These are phyloP conservation scores for Melanargia galathea DNA, from an alignment of 2,888 invertebrate species.

Conservation along the genomic window DNA sequence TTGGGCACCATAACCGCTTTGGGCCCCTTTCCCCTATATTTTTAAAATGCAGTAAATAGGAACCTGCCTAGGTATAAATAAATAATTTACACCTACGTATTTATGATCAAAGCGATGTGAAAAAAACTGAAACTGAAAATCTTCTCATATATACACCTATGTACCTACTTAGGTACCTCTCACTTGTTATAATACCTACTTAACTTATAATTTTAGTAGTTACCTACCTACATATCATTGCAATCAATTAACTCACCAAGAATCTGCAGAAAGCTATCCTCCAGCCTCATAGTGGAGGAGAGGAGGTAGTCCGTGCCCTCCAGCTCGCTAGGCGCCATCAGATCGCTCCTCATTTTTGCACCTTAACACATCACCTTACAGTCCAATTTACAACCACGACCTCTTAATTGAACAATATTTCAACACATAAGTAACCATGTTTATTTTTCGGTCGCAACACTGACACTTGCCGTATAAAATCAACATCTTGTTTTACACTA, in stretches of 20 bases:
- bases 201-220: too few relatives aligned
- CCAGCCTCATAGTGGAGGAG: slow-evolving; percentile 83
- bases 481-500: slow-evolving; percentile 10
- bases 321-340: slow-evolving; percentile 79
- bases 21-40: too few relatives aligned
- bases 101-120: too few relatives aligned
- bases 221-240: not conserved
- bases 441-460: slow-evolving; percentile 25
- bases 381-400: slow-evolving; percentile 47
- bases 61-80: too few relatives aligned
- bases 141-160: too few relatives aligned
- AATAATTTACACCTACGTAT: too few relatives aligned
- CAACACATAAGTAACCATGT: slow-evolving; percentile 28
- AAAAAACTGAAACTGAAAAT: too few relatives aligned
- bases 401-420: slow-evolving; percentile 13
- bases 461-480: slow-evolving; percentile 13
- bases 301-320: slow-evolving; percentile 84
- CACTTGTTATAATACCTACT: not conserved
- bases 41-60: too few relatives aligned
- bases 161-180: too few relatives aligned
- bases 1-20: too few relatives aligned
- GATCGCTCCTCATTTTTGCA: slow-evolving; percentile 77
- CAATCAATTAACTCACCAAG: slow-evolving; percentile 74
- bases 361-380: slow-evolving; percentile 47
- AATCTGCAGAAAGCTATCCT: slow-evolving; percentile 84